phyloP scores from a whole-genome alignment of 1,140 invertebrate genomes.

The Drosophila rufa region DNA sequence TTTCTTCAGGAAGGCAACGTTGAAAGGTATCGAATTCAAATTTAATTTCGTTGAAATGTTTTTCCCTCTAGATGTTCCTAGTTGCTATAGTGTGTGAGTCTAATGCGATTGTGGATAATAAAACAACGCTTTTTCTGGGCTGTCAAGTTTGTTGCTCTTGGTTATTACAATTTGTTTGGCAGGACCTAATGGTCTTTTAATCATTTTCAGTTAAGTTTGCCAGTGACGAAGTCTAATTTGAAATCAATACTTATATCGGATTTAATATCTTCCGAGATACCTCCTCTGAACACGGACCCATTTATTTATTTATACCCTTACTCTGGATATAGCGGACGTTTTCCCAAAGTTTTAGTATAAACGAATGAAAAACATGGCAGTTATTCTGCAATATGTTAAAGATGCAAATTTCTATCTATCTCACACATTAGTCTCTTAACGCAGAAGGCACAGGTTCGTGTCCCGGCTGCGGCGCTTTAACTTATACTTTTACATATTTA shows the following conservation, averaged over 20 bases:
- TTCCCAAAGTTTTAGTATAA: too few relatives aligned
- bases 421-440: too few relatives aligned
- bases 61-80: background rate
- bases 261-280: background rate
- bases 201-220: background rate
- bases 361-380: too few relatives aligned
- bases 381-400: too few relatives aligned
- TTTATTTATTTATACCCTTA: too few relatives aligned
- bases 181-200: background rate
- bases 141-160: background rate
- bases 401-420: too few relatives aligned
- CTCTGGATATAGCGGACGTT: too few relatives aligned
- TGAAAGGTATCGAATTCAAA: background rate
- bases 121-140: background rate
- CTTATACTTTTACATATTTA: too few relatives aligned
- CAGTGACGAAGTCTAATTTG: background rate
- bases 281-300: too few relatives aligned
- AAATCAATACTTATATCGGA: background rate
- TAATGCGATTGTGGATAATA: background rate
- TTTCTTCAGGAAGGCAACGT: background rate
- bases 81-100: background rate
- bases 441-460: too few relatives aligned
- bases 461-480: too few relatives aligned
- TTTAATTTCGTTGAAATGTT: background rate
- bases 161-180: background rate